Base-by-base conservation (phyloP, 2,113 vertebrate genomes). In the Paralichthys olivaceus region DNA sequence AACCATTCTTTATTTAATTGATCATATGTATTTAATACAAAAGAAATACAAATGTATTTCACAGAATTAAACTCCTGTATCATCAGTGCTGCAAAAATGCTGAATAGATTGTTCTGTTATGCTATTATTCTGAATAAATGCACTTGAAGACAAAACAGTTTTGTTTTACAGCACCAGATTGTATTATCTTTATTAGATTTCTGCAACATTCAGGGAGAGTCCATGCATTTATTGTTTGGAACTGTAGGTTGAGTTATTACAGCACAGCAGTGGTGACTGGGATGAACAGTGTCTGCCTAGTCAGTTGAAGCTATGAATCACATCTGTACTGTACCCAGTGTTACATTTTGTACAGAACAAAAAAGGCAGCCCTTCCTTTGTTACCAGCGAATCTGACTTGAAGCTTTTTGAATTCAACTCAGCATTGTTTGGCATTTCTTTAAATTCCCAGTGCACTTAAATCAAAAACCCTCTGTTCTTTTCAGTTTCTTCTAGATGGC, bases 371-470 rank as follows among this genome's bases (percentile, higher is more conserved):
- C n/a, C 32, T 56, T 64, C 6, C 28, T 28, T n/a, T 55, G 25
- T 11, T 4, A 45, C 43, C n/a, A 32, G 34, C 23, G 22, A 14
- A 5, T 54, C 20, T 23, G 28, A 57, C 40, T 57, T 71, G 12
- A 23, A 58, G 40, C 22, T 32, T 20, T 77, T 63, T 70, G 29
- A 74, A 66, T 56, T 66, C 25, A 37, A 64, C 26, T 40, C 15
- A 32, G 19, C 26, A 23, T 75, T 75, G 60, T 69, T n/a, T 65
- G 19, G 13, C 51, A 26, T 67, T 57, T 70, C 4, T 70, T 62
- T 69, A 61, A 13, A 70, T 34, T 64, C 22, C 26, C 15, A 4
- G 14, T 54, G 45, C 28, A 37, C 54, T 49, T 64, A 14, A 63
- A 40, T 63, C 43, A 53, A 72, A 72, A 29, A 12, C 11, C 12